These are phyloP conservation scores for Acrossocheilus fasciatus DNA, from an alignment of 2,797 vertebrate species.

Conservation along the genomic window DNA sequence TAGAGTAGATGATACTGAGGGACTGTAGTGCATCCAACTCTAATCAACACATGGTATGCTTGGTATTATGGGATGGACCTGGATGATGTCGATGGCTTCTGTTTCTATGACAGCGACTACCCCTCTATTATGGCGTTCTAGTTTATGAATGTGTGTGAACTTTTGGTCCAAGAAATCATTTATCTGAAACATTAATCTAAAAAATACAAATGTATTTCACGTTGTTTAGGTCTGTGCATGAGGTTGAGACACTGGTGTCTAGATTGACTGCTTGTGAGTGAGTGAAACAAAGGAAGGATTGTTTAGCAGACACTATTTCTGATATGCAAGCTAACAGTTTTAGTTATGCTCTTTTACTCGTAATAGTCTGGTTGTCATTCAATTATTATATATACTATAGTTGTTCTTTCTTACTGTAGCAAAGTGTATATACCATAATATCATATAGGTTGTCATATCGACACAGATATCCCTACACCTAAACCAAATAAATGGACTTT, in stretches of 20 bases:
- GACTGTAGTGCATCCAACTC: conserved; percentile 14
- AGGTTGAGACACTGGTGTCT: conserved; percentile 9
- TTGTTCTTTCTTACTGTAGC: conserved; percentile 53
- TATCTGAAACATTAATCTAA: not conserved
- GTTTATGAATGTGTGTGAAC: conserved; percentile 7
- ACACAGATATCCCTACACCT: conserved; percentile 42
- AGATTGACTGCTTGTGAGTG: not conserved
- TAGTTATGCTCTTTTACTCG: conserved; percentile 20
- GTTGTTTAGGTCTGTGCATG: conserved; percentile 41
- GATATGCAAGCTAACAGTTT: conserved; percentile 54
- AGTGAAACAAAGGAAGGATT: not conserved
- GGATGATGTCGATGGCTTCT: not conserved
- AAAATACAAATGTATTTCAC: not conserved
- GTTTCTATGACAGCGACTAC: conserved; percentile 10
- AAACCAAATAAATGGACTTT: conserved; percentile 52
- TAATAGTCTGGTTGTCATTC: conserved; percentile 28
- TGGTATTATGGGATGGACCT: conserved; percentile 36
- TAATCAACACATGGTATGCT: not conserved
- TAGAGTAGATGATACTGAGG: conserved; percentile 11
- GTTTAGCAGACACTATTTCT: conserved; percentile 40
- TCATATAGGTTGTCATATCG: conserved; percentile 23
- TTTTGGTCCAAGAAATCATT: not conserved
- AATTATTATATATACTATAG: conserved; percentile 37
- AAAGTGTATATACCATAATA: conserved; percentile 51
- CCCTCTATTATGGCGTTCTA: not conserved